Conservation (phyloP, 2,888 invertebrate genomes). For the Aethes cnicana region DNA sequence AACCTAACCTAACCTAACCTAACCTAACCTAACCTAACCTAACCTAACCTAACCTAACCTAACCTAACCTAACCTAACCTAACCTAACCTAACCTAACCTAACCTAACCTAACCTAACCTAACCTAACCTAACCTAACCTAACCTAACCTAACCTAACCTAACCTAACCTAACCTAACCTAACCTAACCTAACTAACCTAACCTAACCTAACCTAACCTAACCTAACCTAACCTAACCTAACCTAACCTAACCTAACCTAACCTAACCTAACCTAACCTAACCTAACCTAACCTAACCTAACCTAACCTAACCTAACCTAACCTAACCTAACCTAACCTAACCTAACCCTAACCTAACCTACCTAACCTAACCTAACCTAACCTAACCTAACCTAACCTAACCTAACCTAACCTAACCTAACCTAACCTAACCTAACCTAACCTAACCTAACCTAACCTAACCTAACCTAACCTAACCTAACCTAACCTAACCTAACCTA, state of each 20-base stretch:
- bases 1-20: slow-evolving; percentile 33
- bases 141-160: slow-evolving; percentile 30
- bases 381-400: slow-evolving; percentile 25
- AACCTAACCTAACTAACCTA: slow-evolving; percentile 29
- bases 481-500: slow-evolving; percentile 31
- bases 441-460: slow-evolving; percentile 32
- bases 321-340: slow-evolving; percentile 23
- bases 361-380: slow-evolving; percentile 21
- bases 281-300: slow-evolving; percentile 29
- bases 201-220: slow-evolving; percentile 28
- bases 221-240: slow-evolving; percentile 17
- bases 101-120: slow-evolving; percentile 25
- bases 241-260: slow-evolving; percentile 29
- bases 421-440: slow-evolving; percentile 33
- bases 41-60: slow-evolving; percentile 31
- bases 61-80: slow-evolving; percentile 30
- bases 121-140: slow-evolving; percentile 22
- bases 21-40: slow-evolving; percentile 31
- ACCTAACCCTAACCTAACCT: slow-evolving; percentile 7
- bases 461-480: slow-evolving; percentile 33
- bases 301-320: slow-evolving; percentile 34
- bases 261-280: slow-evolving; percentile 28
- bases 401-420: slow-evolving; percentile 24
- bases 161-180: slow-evolving; percentile 30
- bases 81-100: slow-evolving; percentile 24